Evolutionary conservation across 2,888 invertebrate genomes (phyloP).

Genomic region (Poecilobothrus nobilitatus): DNA sequence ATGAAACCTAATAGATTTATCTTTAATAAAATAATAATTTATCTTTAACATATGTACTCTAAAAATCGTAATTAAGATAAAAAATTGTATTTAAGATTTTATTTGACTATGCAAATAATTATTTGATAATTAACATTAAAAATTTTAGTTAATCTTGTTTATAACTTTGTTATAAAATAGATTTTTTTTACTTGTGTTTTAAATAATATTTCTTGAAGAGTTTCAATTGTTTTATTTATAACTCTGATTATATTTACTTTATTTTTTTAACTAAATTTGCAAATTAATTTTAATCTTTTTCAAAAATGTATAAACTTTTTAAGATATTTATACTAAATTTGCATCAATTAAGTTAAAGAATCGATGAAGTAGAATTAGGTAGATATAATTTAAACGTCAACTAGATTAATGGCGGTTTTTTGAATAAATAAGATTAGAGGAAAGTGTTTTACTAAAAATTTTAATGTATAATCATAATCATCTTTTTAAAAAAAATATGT

Average conservation of each 20-base stretch:
- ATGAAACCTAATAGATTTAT: slow-evolving; percentile 1
- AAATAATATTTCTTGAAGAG: not conserved
- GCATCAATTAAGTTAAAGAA: not conserved
- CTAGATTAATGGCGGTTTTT: not conserved
- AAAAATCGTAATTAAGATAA: not conserved
- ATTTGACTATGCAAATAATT: not conserved
- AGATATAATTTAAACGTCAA: not conserved
- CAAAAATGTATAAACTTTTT: not conserved
- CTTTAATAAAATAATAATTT: not conserved
- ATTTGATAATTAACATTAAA: not conserved
- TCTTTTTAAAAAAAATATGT: not conserved
- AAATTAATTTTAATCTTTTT: not conserved
- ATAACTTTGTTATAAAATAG: not conserved
- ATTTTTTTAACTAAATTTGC: not conserved
- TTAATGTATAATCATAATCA: not conserved
- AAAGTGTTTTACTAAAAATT: not conserved
- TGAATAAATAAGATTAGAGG: not conserved
- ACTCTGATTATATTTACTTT: not conserved
- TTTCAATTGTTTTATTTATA: not conserved
- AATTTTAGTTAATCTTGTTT: not conserved
- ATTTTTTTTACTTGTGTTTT: too few relatives aligned
- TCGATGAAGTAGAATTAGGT: not conserved
- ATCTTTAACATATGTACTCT: not conserved
- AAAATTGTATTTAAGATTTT: not conserved
- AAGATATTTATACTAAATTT: not conserved